Conservation (phyloP, 2,113 vertebrate genomes). For the Guaruba guarouba region DNA sequence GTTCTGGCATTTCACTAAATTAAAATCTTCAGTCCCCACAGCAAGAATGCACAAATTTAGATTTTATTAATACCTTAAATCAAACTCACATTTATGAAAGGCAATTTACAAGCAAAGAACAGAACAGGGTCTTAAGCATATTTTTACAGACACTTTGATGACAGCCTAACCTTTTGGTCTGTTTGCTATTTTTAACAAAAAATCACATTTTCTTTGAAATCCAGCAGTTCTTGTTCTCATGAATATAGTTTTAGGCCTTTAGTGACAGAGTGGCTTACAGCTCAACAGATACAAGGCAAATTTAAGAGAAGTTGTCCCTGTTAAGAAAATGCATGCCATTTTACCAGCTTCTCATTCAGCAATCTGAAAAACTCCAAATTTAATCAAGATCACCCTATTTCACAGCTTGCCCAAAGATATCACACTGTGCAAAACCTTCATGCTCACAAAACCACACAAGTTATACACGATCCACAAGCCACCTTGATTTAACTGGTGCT, state of each 20-base stretch:
- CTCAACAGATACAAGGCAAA: constrained; percentile 11
- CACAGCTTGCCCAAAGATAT: neutral
- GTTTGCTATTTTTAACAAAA: constrained; percentile 20
- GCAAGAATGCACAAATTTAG: constrained; percentile 69
- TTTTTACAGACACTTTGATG: constrained; percentile 57
- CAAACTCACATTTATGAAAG: constrained; percentile 71
- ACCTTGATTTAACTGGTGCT: neutral
- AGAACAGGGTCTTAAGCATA: constrained; percentile 45
- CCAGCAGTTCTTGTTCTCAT: neutral
- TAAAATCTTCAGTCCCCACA: constrained; percentile 66
- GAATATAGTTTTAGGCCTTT: constrained; percentile 6
- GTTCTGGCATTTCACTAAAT: constrained; percentile 73
- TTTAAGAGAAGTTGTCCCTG: neutral
- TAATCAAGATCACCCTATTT: neutral
- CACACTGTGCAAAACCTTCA: neutral
- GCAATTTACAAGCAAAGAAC: constrained; percentile 61
- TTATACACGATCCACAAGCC: neutral
- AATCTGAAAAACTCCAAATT: neutral
- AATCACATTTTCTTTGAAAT: constrained; percentile 35
- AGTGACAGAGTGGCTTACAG: constrained; percentile 16
- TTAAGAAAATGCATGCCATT: neutral
- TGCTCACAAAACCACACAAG: neutral
- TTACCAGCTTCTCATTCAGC: neutral
- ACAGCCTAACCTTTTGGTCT: constrained; percentile 34
- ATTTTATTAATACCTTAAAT: constrained; percentile 79